A percentile compares a stretch with the other conserved stretches of the same genome.
Conservation (phyloP, 2,113 vertebrate species). For the Brachypteracias leptosomus region DNA sequence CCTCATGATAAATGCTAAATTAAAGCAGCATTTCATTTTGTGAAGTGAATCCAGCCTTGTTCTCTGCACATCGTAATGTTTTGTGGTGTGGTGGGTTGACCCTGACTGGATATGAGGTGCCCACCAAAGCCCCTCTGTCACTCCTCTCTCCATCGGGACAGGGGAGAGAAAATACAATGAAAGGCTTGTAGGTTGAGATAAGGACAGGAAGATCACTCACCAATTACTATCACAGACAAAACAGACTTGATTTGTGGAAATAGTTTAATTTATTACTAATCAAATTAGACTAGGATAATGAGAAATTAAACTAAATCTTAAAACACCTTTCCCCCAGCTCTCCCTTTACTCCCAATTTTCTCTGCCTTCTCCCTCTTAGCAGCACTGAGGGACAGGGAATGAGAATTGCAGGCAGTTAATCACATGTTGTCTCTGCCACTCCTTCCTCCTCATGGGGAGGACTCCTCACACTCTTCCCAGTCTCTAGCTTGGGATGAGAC, state of each 20-base stretch:
- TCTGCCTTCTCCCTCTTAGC: too few species aligned
- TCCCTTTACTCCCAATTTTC: background rate
- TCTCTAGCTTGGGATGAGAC: background rate
- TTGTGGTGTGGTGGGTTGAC: background rate
- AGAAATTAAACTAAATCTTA: background rate
- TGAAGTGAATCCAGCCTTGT: background rate
- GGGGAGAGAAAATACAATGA: background rate
- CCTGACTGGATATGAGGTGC: background rate
- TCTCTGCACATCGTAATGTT: background rate
- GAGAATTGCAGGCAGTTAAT: too few species aligned
- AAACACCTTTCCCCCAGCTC: background rate
- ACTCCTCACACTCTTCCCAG: background rate
- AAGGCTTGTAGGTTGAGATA: background rate
- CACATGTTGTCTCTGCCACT: background rate
- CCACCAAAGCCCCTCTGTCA: background rate
- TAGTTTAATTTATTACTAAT: background rate
- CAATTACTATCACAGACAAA: background rate
- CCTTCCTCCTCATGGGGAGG: background rate
- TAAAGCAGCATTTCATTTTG: background rate
- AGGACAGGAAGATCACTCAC: background rate
- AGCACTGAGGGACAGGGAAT: too few species aligned
- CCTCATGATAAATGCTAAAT: background rate
- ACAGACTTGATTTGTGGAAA: background rate
- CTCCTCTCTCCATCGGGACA: too few species aligned
- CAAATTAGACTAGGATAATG: background rate